Evolutionary conservation across 2,797 vertebrate species (phyloP).

Genomic region (Chrysocyon brachyurus): DNA sequence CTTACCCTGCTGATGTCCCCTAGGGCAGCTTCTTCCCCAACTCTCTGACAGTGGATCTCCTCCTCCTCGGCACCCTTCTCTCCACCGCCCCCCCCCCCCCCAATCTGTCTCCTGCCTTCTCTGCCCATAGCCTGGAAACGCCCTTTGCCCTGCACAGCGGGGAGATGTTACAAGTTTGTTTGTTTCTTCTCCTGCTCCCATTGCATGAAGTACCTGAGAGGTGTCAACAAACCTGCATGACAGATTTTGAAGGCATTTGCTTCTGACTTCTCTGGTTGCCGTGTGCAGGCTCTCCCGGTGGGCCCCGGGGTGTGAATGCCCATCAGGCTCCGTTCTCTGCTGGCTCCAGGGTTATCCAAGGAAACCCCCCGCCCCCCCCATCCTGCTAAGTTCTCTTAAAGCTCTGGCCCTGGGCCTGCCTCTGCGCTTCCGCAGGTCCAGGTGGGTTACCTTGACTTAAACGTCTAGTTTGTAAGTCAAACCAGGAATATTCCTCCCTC

Average conservation of each 20-base stretch:
- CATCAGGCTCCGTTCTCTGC: background rate
- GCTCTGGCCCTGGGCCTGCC: background rate
- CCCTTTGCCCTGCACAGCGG: rapidly evolving
- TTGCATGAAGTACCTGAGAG: background rate
- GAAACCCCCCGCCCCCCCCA: background rate
- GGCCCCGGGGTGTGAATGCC: background rate
- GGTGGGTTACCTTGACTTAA: background rate
- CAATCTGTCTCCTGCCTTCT: too few species aligned
- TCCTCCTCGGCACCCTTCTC: background rate
- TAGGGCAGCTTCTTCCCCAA: background rate
- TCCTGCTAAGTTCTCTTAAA: background rate
- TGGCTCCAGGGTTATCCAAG: too few species aligned
- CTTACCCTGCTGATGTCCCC: background rate
- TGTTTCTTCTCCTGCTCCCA: background rate
- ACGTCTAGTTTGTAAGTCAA: background rate
- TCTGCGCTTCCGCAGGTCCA: background rate
- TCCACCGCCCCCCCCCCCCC: too few species aligned
- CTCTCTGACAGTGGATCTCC: background rate
- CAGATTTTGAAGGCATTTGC: rapidly evolving
- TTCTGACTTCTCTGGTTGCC: background rate
- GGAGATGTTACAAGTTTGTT: background rate
- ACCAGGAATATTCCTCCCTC: background rate
- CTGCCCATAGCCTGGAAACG: too few species aligned
- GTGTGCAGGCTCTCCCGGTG: rapidly evolving
- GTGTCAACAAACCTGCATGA: background rate